Conservation (phyloP, 2,797 vertebrate species). For the Selene dorsalis region DNA sequence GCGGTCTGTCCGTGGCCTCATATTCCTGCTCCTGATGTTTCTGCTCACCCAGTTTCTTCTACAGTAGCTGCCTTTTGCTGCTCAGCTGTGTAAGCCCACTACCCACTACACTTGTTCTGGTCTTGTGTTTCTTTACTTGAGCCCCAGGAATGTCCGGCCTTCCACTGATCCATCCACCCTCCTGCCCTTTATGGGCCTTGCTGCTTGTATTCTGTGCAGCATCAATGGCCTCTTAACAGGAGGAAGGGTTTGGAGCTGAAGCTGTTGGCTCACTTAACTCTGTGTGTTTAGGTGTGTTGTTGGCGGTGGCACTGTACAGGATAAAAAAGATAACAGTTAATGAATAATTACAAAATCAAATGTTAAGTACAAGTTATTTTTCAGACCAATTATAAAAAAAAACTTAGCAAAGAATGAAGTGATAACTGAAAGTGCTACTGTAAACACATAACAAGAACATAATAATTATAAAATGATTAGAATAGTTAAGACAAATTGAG, state of each 20-base stretch:
- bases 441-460: background rate
- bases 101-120: background rate
- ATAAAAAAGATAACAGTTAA: background rate
- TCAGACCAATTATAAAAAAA: background rate
- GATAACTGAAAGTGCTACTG: background rate
- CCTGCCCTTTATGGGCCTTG: background rate
- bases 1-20: background rate
- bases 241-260: background rate
- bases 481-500: background rate
- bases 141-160: background rate
- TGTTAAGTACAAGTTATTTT: background rate
- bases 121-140: background rate
- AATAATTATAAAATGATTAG: background rate
- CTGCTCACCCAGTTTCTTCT: background rate
- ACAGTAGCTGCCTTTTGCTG: background rate
- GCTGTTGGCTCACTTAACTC: background rate
- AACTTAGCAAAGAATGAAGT: background rate
- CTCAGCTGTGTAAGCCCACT: background rate
- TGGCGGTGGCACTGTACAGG: background rate
- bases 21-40: background rate
- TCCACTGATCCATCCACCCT: background rate
- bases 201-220: slow-evolving; percentile 9
- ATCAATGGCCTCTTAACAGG: background rate
- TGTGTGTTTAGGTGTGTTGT: background rate
- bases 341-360: background rate